phyloP scores from a whole-genome alignment of 2,113 vertebrate genomes.

The Colaptes auratus region DNA sequence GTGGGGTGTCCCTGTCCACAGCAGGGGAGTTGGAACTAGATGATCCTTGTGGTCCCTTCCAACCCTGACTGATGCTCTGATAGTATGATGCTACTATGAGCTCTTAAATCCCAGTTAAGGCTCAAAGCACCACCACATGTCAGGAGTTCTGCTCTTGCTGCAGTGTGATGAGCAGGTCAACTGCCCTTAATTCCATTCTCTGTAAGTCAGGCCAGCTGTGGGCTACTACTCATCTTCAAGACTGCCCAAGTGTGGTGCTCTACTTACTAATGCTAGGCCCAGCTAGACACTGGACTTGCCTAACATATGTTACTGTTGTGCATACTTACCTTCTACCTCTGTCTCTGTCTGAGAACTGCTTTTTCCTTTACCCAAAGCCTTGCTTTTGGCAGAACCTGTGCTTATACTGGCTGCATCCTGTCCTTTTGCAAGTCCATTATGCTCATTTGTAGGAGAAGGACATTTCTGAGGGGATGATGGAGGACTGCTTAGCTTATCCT shows the following conservation, averaged over 20 bases:
- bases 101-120: too few species aligned
- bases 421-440: conserved; percentile 85
- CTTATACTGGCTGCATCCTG: conserved; percentile 71
- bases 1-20: too few species aligned
- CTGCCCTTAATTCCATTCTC: neutral
- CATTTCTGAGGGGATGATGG: conserved; percentile 91
- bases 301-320: neutral
- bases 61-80: too few species aligned
- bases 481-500: conserved; percentile 89
- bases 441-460: conserved; percentile 81
- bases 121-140: too few species aligned
- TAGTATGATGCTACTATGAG: too few species aligned
- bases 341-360: conserved; percentile 75
- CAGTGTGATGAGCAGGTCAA: neutral
- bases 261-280: neutral
- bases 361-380: conserved; percentile 77
- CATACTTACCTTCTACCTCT: conserved; percentile 72
- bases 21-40: too few species aligned
- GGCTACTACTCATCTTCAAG: neutral
- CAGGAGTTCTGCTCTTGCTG: neutral
- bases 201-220: neutral
- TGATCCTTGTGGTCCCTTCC: too few species aligned
- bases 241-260: neutral
- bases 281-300: neutral
- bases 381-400: conserved; percentile 78